These are phyloP conservation scores for Gobio gobio DNA, from an alignment of 2,113 vertebrate species.

Conservation along the genomic window DNA sequence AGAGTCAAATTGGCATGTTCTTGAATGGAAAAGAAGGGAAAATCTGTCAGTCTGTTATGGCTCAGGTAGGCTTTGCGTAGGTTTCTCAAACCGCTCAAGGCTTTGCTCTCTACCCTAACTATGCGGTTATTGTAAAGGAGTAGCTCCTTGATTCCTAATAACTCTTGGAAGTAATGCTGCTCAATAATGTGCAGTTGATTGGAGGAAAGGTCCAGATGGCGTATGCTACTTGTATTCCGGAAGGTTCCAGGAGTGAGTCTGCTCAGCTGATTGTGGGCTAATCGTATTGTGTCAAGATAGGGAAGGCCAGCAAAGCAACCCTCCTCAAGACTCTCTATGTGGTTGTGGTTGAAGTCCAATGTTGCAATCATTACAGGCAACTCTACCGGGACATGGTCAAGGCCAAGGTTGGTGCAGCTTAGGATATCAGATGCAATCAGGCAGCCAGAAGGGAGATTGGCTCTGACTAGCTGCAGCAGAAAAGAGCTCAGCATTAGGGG, in stretches of 20 bases:
- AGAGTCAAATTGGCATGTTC: constrained; percentile 81
- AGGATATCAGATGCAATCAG: constrained; percentile 89
- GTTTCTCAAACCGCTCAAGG: constrained; percentile 77
- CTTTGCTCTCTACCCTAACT: constrained; percentile 75
- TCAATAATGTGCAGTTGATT: constrained; percentile 80
- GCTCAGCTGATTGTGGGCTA: constrained; percentile 84
- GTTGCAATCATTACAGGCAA: constrained; percentile 77
- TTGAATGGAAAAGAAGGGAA: constrained; percentile 86
- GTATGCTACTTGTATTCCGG: constrained; percentile 78
- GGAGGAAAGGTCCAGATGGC: constrained; percentile 93
- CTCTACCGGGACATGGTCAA: constrained; percentile 75
- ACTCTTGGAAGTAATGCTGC: constrained; percentile 79
- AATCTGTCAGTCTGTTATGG: constrained; percentile 88
- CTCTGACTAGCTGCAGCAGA: constrained; percentile 43
- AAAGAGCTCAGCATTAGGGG: constrained; percentile 35
- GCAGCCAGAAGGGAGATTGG: constrained; percentile 74
- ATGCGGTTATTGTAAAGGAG: constrained; percentile 92
- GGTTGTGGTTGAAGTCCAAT: constrained; percentile 92
- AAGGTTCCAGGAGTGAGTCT: constrained; percentile 76
- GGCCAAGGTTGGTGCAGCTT: constrained; percentile 82
- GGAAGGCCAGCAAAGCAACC: constrained; percentile 77
- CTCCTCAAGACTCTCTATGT: constrained; percentile 73
- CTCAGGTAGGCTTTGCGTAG: constrained; percentile 90
- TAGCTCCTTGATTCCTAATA: constrained; percentile 85
- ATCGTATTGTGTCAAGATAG: constrained; percentile 79